These are phyloP conservation scores for Oceanites oceanicus DNA, from an alignment of 2,113 vertebrate species.

Conservation along the genomic window DNA sequence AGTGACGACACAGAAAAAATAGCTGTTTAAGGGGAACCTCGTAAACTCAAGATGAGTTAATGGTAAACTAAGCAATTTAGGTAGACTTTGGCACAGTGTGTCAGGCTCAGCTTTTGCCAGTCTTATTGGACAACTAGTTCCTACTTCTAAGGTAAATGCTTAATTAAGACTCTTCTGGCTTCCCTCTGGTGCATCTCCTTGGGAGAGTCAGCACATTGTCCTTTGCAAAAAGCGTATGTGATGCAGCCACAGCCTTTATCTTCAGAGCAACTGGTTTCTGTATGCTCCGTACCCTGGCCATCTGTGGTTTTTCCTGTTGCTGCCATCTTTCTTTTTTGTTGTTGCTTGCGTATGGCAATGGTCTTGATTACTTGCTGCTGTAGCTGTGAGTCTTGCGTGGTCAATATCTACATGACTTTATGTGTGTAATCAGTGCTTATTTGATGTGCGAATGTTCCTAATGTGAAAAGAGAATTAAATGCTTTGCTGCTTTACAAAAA, in stretches of 20 bases:
- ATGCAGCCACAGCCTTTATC: not conserved
- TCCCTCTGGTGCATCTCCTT: not conserved
- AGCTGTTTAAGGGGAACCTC: not conserved
- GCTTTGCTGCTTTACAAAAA: not conserved
- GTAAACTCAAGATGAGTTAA: not conserved
- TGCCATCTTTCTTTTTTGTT: not conserved
- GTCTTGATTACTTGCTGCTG: not conserved
- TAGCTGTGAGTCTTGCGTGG: fast-evolving
- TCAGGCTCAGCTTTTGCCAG: not conserved
- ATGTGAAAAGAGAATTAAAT: not conserved
- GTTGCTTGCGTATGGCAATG: not conserved
- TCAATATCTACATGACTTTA: not conserved
- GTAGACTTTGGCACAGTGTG: not conserved
- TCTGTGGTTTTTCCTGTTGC: not conserved
- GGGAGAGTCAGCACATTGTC: not conserved
- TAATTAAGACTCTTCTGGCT: not conserved
- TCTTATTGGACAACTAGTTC: not conserved
- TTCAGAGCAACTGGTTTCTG: not conserved
- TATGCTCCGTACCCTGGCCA: fast-evolving
- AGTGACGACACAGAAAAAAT: not conserved
- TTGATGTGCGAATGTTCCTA: not conserved
- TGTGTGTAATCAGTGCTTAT: not conserved
- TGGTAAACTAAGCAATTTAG: not conserved
- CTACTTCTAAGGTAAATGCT: not conserved
- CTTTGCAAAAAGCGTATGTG: not conserved